These are phyloP conservation scores for Ctenosaura bakeri DNA, from an alignment of 2,797 vertebrate species.

Conservation along the genomic window DNA sequence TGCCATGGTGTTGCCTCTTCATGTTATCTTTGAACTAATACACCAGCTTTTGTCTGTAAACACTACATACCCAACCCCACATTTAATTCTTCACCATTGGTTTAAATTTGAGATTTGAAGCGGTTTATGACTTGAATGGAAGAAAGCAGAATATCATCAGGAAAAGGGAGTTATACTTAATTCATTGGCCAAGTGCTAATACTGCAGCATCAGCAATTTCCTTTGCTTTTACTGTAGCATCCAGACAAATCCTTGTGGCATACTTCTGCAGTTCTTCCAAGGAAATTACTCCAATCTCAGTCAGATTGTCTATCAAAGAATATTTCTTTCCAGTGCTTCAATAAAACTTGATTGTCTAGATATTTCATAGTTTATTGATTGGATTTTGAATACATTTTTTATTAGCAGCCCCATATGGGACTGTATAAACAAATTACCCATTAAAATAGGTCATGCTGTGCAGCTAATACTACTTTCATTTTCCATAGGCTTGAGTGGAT, in stretches of 20 bases:
- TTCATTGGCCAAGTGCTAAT: conserved; percentile 13
- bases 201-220: conserved; percentile 1
- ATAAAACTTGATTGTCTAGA: conserved; percentile 45
- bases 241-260: neutral
- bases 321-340: neutral
- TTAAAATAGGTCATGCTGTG: conserved; percentile 25
- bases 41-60: neutral
- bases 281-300: conserved; percentile 20
- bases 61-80: neutral
- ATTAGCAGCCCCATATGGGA: conserved; percentile 44
- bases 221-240: neutral
- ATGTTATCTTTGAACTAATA: neutral
- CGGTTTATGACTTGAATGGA: neutral
- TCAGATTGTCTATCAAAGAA: conserved; percentile 47
- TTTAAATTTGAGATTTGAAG: conserved; percentile 2
- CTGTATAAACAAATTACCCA: conserved; percentile 34
- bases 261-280: neutral
- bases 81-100: neutral
- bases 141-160: neutral
- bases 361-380: conserved; percentile 52
- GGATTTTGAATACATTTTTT: conserved; percentile 40
- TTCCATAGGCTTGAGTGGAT: conserved; percentile 22
- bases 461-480: conserved; percentile 18
- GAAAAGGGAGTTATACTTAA: neutral
- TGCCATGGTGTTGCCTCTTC: neutral